Percentiles rank a stretch among this genome's conserved stretches.
phyloP scores from a whole-genome alignment of 2,113 vertebrate species.

The Tachuris rubrigastra region DNA sequence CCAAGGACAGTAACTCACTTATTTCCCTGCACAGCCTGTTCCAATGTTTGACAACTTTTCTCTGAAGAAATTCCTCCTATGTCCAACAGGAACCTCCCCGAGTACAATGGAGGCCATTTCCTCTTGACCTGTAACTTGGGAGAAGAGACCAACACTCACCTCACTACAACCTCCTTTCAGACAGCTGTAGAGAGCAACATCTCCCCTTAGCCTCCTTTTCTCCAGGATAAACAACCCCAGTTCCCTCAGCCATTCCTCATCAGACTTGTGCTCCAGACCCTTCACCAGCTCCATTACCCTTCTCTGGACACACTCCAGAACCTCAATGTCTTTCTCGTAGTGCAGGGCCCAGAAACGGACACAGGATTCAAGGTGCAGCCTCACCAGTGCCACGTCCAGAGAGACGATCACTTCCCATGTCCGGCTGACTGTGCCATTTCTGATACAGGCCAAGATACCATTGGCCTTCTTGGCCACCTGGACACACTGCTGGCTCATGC shows the following conservation, averaged over 20 bases:
- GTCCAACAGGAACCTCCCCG: background rate
- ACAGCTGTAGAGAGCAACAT: background rate
- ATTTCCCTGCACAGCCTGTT: background rate
- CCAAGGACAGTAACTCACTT: background rate
- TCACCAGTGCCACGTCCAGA: background rate
- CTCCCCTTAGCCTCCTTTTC: background rate
- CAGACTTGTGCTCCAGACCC: background rate
- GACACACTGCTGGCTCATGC: background rate
- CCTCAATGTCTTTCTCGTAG: fast-evolving
- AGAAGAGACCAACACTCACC: background rate
- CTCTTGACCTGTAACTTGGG: background rate
- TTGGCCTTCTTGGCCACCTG: background rate
- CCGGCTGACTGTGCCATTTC: background rate
- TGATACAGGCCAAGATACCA: fast-evolving
- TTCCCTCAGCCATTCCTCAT: background rate
- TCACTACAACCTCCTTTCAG: background rate
- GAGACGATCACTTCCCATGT: background rate
- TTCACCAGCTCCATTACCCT: fast-evolving
- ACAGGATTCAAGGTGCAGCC: fast-evolving
- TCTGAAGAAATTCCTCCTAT: background rate
- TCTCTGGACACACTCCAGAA: fast-evolving
- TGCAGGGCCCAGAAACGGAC: background rate
- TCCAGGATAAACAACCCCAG: background rate
- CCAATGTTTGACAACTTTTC: background rate
- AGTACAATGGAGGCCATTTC: background rate